These are phyloP conservation scores for Corythornis madagascariensis DNA, from an alignment of 2,113 vertebrate species.

Conservation along the genomic window DNA sequence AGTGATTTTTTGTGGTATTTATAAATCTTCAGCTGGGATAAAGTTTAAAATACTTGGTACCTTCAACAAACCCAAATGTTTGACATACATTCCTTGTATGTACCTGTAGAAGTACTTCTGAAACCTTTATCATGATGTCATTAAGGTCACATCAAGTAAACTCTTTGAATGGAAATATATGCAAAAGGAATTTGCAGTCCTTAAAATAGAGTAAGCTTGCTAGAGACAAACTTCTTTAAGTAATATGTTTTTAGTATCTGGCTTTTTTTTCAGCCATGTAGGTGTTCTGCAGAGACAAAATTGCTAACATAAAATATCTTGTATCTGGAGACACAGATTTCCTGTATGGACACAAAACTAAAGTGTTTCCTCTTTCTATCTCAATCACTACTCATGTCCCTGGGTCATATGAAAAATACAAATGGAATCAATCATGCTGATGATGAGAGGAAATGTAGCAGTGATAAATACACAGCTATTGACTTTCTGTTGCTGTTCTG, in stretches of 20 bases:
- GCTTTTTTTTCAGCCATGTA: neutral
- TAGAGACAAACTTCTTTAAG: neutral
- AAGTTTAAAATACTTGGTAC: neutral
- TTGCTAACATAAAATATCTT: too few species aligned
- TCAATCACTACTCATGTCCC: neutral
- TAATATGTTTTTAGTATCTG: neutral
- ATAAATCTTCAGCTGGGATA: neutral
- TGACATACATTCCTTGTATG: neutral
- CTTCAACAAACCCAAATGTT: neutral
- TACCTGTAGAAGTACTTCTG: neutral
- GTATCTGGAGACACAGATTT: neutral
- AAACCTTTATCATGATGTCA: neutral
- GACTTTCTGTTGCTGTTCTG: conserved; percentile 29
- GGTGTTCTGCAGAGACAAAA: neutral
- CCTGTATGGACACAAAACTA: neutral
- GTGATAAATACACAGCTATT: conserved; percentile 20
- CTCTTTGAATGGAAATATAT: neutral
- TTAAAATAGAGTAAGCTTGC: neutral
- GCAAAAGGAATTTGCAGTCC: neutral
- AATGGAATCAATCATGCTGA: neutral
- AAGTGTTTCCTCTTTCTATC: conserved; percentile 13
- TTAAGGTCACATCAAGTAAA: neutral
- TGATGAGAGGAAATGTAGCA: conserved; percentile 17
- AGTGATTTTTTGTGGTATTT: neutral
- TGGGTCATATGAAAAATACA: neutral